Evolutionary conservation across 2,113 vertebrate genomes (phyloP).

Genomic region (Pelodiscus sinensis): DNA sequence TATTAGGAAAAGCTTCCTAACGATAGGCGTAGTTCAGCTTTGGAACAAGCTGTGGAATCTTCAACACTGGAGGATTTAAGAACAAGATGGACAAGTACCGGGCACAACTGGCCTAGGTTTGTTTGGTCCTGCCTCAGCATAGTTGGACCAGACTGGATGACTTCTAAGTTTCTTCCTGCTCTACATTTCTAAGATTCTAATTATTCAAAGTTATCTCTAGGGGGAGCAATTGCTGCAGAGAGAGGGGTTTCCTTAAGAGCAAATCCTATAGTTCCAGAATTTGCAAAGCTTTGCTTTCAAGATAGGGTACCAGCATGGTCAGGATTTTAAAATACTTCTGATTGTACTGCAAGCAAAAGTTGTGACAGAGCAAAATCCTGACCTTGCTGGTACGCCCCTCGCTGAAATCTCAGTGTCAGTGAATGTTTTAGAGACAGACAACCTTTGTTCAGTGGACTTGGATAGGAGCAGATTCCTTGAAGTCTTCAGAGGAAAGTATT

Average conservation of each 20-base stretch:
- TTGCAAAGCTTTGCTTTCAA: not conserved
- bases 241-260: not conserved
- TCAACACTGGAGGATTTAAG: not conserved
- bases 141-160: not conserved
- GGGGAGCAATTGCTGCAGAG: not conserved
- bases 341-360: too few species aligned
- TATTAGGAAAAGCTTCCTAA: not conserved
- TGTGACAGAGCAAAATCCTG: not conserved
- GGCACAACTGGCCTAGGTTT: not conserved
- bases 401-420: not conserved
- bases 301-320: not conserved
- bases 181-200: not conserved
- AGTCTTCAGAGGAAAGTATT: not conserved
- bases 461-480: not conserved
- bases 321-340: not conserved
- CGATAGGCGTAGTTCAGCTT: not conserved
- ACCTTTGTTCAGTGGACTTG: not conserved
- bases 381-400: not conserved
- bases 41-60: not conserved
- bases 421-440: not conserved
- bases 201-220: not conserved
- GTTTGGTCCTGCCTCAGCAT: not conserved
- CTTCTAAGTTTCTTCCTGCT: not conserved
- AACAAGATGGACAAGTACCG: not conserved
- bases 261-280: conserved; percentile 12